phyloP scores from a whole-genome alignment of 2,888 invertebrate genomes.

The Lasioglossum oenotherae region DNA sequence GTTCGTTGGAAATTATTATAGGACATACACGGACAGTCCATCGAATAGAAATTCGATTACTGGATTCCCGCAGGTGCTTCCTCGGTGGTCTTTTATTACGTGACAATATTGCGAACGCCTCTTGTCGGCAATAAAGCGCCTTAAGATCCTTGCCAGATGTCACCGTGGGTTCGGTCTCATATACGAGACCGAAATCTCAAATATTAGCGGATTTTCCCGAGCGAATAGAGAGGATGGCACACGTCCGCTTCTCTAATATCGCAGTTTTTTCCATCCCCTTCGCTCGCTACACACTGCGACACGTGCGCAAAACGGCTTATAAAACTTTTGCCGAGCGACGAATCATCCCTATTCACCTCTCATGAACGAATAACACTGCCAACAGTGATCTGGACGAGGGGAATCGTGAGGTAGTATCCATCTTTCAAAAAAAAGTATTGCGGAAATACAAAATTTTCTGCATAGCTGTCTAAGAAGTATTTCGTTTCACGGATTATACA shows the following conservation, averaged over 20 bases:
- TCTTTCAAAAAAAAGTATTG: not conserved
- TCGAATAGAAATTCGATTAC: conserved; percentile 53
- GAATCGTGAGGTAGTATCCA: not conserved
- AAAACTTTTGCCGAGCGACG: conserved; percentile 67
- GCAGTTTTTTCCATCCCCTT: conserved; percentile 53
- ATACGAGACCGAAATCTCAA: conserved; percentile 79
- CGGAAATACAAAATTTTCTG: not conserved
- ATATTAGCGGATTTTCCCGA: conserved; percentile 76
- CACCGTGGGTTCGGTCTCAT: conserved; percentile 71
- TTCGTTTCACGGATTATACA: not conserved
- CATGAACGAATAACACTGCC: not conserved
- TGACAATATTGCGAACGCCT: conserved; percentile 73
- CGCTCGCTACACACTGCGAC: conserved; percentile 68
- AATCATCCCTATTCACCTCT: conserved; percentile 27
- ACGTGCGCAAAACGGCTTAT: conserved; percentile 78
- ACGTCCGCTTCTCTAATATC: conserved; percentile 68
- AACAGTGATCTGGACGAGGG: not conserved
- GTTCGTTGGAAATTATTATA: not conserved
- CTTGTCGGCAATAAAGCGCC: conserved; percentile 75
- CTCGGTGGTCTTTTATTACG: conserved; percentile 71
- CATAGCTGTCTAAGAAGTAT: not conserved
- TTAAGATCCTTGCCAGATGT: conserved; percentile 81
- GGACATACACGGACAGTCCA: not conserved
- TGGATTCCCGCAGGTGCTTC: conserved; percentile 51
- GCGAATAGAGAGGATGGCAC: conserved; percentile 62